These are phyloP conservation scores for Deilephila elpenor DNA, from an alignment of 2,888 invertebrate species.

Conservation along the genomic window DNA sequence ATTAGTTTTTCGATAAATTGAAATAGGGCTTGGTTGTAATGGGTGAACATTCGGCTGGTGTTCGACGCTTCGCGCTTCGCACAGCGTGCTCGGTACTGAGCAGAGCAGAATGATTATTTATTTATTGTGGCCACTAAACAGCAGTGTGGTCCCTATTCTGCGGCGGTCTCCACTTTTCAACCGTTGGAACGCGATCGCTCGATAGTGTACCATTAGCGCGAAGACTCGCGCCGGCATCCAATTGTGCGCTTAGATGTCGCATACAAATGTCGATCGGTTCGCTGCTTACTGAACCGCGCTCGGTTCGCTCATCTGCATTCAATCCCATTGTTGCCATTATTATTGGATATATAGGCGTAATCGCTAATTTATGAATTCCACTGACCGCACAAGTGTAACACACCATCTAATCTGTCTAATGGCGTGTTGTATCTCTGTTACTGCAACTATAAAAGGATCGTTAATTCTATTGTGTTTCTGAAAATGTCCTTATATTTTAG, in stretches of 20 bases:
- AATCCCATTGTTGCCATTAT: conserved; percentile 83
- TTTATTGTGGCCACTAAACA: conserved; percentile 73
- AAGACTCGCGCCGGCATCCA: conserved; percentile 83
- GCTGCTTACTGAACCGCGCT: conserved; percentile 55
- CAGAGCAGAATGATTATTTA: conserved; percentile 65
- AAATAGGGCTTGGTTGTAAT: not conserved
- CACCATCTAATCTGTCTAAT: conserved; percentile 60
- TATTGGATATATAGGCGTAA: conserved; percentile 77
- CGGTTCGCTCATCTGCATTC: conserved; percentile 80
- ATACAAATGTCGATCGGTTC: conserved; percentile 83
- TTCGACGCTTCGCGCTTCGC: not conserved
- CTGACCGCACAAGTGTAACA: conserved; percentile 61
- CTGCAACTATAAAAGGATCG: conserved; percentile 22
- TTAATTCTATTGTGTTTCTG: conserved; percentile 27
- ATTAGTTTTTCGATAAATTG: not conserved
- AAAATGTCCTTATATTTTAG: conserved; percentile 16
- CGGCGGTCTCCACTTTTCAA: conserved; percentile 79
- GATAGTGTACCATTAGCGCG: conserved; percentile 85
- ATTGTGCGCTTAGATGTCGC: conserved; percentile 84
- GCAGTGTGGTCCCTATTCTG: conserved; percentile 76
- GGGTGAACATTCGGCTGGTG: not conserved
- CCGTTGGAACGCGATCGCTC: conserved; percentile 73
- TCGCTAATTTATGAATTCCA: conserved; percentile 80
- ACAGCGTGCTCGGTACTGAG: conserved; percentile 32
- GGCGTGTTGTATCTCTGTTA: conserved; percentile 34